phyloP scores from a whole-genome alignment of 2,113 vertebrate genomes.

The Mustela nigripes region DNA sequence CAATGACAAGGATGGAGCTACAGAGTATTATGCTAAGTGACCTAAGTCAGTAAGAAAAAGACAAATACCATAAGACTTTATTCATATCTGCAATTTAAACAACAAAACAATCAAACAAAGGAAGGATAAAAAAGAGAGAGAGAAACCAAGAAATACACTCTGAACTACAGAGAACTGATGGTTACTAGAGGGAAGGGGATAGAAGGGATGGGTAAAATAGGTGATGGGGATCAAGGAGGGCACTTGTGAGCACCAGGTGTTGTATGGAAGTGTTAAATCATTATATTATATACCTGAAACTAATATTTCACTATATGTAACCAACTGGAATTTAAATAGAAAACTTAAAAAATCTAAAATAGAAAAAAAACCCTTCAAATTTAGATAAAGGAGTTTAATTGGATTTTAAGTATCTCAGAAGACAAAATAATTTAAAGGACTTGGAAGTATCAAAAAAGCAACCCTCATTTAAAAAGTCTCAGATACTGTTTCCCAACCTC shows the following conservation, averaged over 20 bases:
- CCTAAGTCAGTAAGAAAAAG: neutral
- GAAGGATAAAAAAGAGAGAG: neutral
- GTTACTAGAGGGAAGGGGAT: neutral
- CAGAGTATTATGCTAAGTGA: neutral
- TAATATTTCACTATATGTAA: neutral
- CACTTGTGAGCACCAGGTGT: neutral
- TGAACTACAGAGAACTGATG: neutral
- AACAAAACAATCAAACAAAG: neutral
- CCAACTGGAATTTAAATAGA: neutral
- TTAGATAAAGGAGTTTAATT: neutral
- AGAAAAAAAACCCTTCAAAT: neutral
- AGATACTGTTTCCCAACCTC: neutral
- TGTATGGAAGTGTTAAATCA: neutral
- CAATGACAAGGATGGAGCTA: neutral
- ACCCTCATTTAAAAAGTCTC: neutral
- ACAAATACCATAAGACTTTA: neutral
- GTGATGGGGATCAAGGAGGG: neutral
- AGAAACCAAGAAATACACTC: neutral
- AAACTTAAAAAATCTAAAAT: neutral
- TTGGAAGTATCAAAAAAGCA: neutral
- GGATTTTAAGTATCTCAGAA: constrained; percentile 14
- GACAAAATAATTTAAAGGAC: constrained; percentile 14
- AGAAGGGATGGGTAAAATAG: neutral
- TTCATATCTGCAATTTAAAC: neutral
- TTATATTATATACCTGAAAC: neutral